Percentiles rank a stretch among this genome's conserved stretches.
Conservation (phyloP, 2,888 invertebrate genomes). For the Trilocha varians region DNA sequence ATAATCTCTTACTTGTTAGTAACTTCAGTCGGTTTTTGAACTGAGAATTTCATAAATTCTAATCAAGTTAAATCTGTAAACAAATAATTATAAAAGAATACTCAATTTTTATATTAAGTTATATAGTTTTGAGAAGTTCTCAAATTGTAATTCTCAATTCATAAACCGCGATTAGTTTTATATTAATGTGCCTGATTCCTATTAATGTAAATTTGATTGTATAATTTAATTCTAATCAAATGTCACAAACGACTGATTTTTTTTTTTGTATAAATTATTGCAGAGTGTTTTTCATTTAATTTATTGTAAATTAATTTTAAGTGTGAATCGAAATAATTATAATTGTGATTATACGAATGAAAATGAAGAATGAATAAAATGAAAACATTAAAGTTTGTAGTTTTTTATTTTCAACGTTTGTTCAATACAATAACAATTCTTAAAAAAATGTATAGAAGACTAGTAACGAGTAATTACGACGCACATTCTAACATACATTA, state of each 20-base stretch:
- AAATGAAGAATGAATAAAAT: slow-evolving; percentile 66
- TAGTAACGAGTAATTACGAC: too few species aligned
- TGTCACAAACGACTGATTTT: slow-evolving; percentile 68
- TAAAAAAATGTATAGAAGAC: background rate
- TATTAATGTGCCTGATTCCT: slow-evolving; percentile 70
- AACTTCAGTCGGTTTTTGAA: background rate
- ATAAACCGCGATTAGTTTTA: slow-evolving; percentile 21
- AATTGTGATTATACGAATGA: slow-evolving; percentile 69
- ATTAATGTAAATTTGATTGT: slow-evolving; percentile 68
- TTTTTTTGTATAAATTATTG: slow-evolving; percentile 67
- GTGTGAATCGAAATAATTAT: slow-evolving; percentile 69
- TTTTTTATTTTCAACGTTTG: slow-evolving; percentile 15
- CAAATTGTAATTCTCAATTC: too few species aligned
- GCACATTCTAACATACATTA: too few species aligned
- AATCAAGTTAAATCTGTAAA: slow-evolving; percentile 27
- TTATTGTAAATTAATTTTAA: slow-evolving; percentile 69
- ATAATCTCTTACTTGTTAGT: background rate
- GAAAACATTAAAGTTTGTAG: slow-evolving; percentile 46
- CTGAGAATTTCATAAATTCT: slow-evolving; percentile 13
- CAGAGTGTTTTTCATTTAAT: slow-evolving; percentile 67
- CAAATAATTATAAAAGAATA: too few species aligned
- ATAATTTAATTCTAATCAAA: slow-evolving; percentile 65
- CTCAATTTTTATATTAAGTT: too few species aligned
- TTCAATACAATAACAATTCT: slow-evolving; percentile 12
- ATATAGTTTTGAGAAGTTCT: too few species aligned